Base-by-base conservation (phyloP, 2,113 vertebrate genomes). In the Falcunculus frontatus region DNA sequence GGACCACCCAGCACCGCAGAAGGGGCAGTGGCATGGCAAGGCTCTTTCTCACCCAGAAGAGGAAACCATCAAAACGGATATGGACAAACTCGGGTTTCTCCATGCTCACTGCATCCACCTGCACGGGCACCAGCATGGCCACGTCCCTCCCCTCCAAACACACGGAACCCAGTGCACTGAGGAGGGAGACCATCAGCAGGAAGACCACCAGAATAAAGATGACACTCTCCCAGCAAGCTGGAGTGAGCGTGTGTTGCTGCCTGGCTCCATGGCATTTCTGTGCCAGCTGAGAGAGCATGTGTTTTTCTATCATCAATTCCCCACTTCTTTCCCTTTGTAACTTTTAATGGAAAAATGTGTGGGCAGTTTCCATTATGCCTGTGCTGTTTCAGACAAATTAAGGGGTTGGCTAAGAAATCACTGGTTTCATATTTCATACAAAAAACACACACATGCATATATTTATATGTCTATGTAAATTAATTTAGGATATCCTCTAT, bases 261-360 rank as follows among this genome's bases (percentile, higher is more conserved):
- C 46, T 18, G 19, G 67, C 25, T 27, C 70, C n/a, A 5, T 14
- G 25, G 67, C 33, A 67, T 23, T 55, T 49, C 21, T 76, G 50
- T 47, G 89, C 92, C 93, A 67, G 68, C 70, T 57, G 41, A 50
- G 53, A 37, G 22, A 53, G n/a, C 63, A 16, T 42, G 42, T 93
- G 87, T 76, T 91, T 83, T 84, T n/a, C 56, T 93, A 39, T 86
- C 92, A 63, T 76, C 87, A 26, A 44, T 56, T 42, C 84, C 57
- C 22, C 1, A 7, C 46, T 85, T 59, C 62, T 74, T 93, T 94
- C 92, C 94, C 90, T 96, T 96, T 95, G 93, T 96, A 97, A 93
- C 97, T 97, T 97, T 90, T 97, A 94, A 41, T 94, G 97, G 98
- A 98, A 98, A 98, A 97, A 93, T 96, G 92, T 93, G 95, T 96